Conservation (phyloP, 1,140 invertebrate genomes). For the Camponotus vicinus region DNA sequence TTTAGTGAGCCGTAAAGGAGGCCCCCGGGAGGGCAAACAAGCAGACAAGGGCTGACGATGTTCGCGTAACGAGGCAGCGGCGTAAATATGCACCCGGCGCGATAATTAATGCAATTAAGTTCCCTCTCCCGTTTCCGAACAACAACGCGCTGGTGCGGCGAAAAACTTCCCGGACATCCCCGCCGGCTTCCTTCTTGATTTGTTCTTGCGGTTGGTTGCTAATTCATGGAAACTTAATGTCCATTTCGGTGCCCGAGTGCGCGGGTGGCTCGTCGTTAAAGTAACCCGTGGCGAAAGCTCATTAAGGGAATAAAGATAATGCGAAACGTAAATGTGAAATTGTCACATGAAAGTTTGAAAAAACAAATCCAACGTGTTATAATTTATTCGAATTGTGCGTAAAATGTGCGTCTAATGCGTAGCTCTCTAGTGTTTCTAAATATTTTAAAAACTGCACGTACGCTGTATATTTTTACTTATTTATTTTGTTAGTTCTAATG, state of each 20-base stretch:
- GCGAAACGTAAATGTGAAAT: background rate
- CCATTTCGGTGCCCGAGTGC: background rate
- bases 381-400: background rate
- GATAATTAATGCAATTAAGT: constrained; percentile 73
- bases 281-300: background rate
- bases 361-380: background rate
- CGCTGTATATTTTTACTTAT: background rate
- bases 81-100: constrained; percentile 51
- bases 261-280: background rate
- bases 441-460: background rate
- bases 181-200: constrained; percentile 22
- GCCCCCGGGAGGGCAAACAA: constrained; percentile 62
- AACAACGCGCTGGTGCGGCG: constrained; percentile 45
- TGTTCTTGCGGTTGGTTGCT: constrained; percentile 41
- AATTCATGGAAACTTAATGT: constrained; percentile 39
- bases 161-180: constrained; percentile 44
- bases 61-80: constrained; percentile 63
- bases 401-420: background rate
- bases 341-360: background rate
- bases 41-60: constrained; percentile 65
- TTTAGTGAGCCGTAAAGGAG: constrained; percentile 69
- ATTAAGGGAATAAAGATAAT: constrained; percentile 1
- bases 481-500: constrained; percentile 3
- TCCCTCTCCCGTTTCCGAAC: constrained; percentile 37
- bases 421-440: background rate